Conservation (phyloP, 2,888 invertebrate species). For the Aphodius sticticus region DNA sequence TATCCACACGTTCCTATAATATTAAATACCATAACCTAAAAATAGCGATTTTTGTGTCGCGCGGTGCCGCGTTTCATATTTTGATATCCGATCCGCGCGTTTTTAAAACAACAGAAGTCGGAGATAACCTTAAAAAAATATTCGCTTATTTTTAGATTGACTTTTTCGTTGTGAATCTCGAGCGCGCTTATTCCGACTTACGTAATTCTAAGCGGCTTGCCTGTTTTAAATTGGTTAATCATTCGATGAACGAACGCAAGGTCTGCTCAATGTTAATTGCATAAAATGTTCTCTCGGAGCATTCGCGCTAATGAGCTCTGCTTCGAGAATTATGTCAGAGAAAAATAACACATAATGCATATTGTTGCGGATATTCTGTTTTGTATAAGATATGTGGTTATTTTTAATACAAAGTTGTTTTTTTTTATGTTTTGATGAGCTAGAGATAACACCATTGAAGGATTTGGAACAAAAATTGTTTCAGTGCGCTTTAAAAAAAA, state of each 20-base stretch:
- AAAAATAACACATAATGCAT: too few relatives aligned
- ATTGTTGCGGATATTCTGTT: too few relatives aligned
- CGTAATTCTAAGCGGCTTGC: neutral
- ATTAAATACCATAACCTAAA: neutral
- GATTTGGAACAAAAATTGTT: too few relatives aligned
- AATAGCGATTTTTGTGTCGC: neutral
- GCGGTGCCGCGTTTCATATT: neutral
- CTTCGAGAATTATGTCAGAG: neutral
- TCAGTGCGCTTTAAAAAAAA: too few relatives aligned
- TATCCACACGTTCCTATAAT: neutral
- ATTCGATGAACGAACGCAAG: neutral
- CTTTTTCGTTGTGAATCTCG: neutral
- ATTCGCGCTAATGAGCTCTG: neutral
- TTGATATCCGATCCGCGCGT: neutral
- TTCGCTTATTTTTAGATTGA: neutral
- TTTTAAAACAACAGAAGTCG: neutral
- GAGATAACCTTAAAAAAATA: neutral
- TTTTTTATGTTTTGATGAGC: too few relatives aligned
- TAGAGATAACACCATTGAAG: too few relatives aligned
- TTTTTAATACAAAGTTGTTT: too few relatives aligned
- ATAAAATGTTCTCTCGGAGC: neutral
- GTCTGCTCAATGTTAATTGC: conserved; percentile 4
- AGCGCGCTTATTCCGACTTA: neutral
- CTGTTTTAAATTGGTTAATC: neutral
- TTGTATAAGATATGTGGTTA: too few relatives aligned